These are phyloP conservation scores for Ethmia dodecea DNA, from an alignment of 2,888 invertebrate species.

Conservation along the genomic window DNA sequence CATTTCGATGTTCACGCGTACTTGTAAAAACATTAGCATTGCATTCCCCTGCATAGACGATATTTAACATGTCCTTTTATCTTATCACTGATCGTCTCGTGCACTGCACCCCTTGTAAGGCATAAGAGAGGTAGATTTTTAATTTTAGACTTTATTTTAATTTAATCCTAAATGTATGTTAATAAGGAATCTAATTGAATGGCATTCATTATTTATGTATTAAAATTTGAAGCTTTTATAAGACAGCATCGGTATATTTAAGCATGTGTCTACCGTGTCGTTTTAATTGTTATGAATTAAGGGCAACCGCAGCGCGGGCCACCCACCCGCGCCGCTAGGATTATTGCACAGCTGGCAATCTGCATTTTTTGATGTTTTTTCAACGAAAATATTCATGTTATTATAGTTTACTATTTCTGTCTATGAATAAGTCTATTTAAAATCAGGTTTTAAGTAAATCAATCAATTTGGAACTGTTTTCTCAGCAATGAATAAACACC, in stretches of 20 bases:
- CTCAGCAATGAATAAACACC: slow-evolving; percentile 54
- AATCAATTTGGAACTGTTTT: slow-evolving; percentile 75
- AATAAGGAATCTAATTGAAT: slow-evolving; percentile 64
- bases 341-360: slow-evolving; percentile 55
- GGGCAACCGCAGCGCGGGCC: slow-evolving; percentile 37
- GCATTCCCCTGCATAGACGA: too few relatives aligned
- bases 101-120: slow-evolving; percentile 50
- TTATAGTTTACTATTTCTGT: slow-evolving; percentile 65
- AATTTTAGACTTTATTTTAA: slow-evolving; percentile 56
- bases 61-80: slow-evolving; percentile 1
- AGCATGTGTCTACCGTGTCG: slow-evolving; percentile 47
- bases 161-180: slow-evolving; percentile 56
- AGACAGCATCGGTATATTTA: slow-evolving; percentile 58
- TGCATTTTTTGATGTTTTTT: slow-evolving; percentile 73
- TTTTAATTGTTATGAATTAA: slow-evolving; percentile 62
- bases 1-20: too few relatives aligned
- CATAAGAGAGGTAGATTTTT: slow-evolving; percentile 59
- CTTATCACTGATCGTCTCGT: slow-evolving; percentile 28
- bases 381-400: slow-evolving; percentile 69
- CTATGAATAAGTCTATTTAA: slow-evolving; percentile 66
- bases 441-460: slow-evolving; percentile 73
- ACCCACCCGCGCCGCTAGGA: slow-evolving; percentile 25
- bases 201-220: slow-evolving; percentile 52
- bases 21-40: too few relatives aligned
- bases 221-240: slow-evolving; percentile 56